Evolutionary conservation across 2,113 vertebrate species (phyloP).

Genomic region (Rissa tridactyla): DNA sequence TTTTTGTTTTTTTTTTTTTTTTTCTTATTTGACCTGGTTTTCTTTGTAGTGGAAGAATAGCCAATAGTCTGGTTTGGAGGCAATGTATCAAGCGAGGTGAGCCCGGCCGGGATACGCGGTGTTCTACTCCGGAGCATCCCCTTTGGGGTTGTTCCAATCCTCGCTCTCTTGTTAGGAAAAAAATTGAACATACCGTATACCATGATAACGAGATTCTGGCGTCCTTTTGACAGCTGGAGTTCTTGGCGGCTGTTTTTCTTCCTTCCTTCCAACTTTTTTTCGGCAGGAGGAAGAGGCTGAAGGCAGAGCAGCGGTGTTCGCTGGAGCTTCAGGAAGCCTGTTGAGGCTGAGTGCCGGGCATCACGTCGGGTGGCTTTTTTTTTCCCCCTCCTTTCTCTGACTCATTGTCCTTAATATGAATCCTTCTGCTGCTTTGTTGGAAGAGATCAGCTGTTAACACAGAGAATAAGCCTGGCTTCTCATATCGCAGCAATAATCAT

Average conservation of each 20-base stretch:
- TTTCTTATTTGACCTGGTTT: neutral
- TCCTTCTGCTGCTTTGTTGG: neutral
- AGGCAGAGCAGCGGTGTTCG: neutral
- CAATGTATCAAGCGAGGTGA: neutral
- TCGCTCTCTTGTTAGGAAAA: neutral
- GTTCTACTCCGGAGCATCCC: neutral
- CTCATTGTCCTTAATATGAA: neutral
- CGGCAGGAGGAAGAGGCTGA: neutral
- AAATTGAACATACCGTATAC: neutral
- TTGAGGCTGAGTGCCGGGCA: fast-evolving
- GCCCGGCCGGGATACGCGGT: fast-evolving
- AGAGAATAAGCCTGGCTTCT: neutral
- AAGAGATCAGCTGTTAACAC: neutral
- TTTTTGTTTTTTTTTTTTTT: neutral
- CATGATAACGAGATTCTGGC: neutral
- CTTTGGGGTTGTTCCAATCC: neutral
- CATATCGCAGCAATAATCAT: neutral
- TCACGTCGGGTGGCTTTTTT: neutral
- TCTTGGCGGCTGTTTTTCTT: neutral
- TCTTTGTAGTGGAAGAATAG: neutral
- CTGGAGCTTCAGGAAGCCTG: neutral
- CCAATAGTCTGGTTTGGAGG: neutral
- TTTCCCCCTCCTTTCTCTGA: neutral
- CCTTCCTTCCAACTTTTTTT: neutral
- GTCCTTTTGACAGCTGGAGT: neutral